phyloP scores from a whole-genome alignment of 2,113 vertebrate genomes.

The Rynchops niger region DNA sequence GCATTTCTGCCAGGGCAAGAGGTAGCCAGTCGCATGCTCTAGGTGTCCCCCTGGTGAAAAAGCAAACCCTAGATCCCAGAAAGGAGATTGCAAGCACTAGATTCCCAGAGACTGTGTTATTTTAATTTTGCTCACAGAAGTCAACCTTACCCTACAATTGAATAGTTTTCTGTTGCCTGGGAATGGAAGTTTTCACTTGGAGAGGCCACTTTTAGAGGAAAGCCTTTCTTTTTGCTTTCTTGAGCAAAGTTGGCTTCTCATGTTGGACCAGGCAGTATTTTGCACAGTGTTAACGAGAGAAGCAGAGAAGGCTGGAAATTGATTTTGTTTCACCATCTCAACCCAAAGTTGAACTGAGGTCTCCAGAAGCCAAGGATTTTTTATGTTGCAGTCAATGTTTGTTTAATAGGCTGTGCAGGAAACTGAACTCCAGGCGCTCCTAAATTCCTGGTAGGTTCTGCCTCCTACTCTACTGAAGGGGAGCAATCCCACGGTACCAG shows the following conservation, averaged over 20 bases:
- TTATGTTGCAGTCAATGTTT: neutral
- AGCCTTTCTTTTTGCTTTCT: neutral
- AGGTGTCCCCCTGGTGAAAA: neutral
- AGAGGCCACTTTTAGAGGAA: neutral
- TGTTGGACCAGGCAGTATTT: neutral
- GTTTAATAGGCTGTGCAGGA: neutral
- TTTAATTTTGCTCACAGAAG: neutral
- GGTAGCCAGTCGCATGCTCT: neutral
- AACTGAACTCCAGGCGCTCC: neutral
- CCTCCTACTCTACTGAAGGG: neutral
- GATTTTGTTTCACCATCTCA: neutral
- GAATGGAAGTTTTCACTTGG: neutral
- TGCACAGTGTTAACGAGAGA: neutral
- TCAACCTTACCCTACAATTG: neutral
- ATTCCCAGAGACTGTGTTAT: neutral
- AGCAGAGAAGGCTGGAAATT: neutral
- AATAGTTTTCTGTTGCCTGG: neutral
- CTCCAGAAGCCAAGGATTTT: neutral
- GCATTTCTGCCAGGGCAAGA: neutral
- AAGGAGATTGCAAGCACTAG: neutral
- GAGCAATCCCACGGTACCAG: neutral
- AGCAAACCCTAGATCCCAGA: neutral
- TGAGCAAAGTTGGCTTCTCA: neutral
- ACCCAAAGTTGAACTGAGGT: conserved; percentile 14
- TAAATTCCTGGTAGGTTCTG: neutral